Conservation (phyloP, 2,888 invertebrate species). For the Microctonus aethiopoides region DNA sequence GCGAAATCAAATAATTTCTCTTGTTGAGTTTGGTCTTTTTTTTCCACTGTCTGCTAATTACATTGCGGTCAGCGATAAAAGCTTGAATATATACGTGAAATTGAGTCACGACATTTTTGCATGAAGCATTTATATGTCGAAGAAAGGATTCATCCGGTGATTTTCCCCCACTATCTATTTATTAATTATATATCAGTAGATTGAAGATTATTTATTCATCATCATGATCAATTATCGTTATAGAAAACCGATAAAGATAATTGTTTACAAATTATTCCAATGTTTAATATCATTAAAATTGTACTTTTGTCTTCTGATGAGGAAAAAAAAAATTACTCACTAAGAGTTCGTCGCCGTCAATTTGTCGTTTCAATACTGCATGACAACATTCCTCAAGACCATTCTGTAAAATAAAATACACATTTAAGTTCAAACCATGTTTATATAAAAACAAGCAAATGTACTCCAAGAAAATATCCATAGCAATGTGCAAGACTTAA, state of each 20-base stretch:
- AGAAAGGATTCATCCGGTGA: not conserved
- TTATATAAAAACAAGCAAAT: not conserved
- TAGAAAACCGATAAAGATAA: not conserved
- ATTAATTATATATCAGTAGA: not conserved
- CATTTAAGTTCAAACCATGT: not conserved
- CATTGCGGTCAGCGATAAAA: not conserved
- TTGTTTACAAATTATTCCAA: conserved; percentile 1
- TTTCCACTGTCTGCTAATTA: not conserved
- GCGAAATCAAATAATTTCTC: conserved; percentile 6
- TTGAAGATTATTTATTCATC: not conserved
- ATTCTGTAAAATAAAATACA: conserved; percentile 52
- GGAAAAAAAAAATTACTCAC: conserved; percentile 49
- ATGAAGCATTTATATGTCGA: not conserved
- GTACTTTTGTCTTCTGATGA: not conserved
- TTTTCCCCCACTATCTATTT: not conserved
- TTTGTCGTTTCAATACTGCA: conserved; percentile 57
- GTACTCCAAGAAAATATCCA: no score
- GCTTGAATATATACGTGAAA: not conserved
- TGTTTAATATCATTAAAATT: not conserved
- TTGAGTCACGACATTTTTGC: not conserved
- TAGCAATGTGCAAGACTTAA: no score
- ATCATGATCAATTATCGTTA: not conserved
- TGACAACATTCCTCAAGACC: conserved; percentile 59
- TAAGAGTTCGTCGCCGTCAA: conserved; percentile 62
- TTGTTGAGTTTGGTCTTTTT: not conserved